phyloP scores from a whole-genome alignment of 2,888 invertebrate species.

The Itoplectis maculator region DNA sequence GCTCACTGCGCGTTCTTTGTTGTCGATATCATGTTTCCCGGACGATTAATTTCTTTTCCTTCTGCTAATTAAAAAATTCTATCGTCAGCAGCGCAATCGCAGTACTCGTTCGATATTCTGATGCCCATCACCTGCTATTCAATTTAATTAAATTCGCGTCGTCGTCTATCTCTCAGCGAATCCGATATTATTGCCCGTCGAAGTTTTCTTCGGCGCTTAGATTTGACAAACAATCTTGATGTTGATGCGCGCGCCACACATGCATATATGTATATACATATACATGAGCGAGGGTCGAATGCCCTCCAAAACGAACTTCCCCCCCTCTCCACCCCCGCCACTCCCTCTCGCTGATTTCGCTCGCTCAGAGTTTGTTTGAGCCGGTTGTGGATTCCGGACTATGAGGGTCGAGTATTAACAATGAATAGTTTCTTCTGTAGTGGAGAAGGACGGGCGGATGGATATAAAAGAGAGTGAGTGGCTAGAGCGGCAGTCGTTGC shows the following conservation, averaged over 20 bases:
- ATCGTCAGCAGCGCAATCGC: background rate
- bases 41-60: too few species aligned
- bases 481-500: conserved; percentile 29
- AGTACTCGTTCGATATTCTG: background rate
- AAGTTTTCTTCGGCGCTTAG: conserved; percentile 10
- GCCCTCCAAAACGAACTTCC: too few species aligned
- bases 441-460: conserved; percentile 33
- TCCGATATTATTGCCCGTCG: background rate
- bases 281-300: conserved; percentile 15
- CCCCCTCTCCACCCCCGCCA: background rate
- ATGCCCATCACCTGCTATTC: background rate
- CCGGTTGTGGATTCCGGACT: conserved; percentile 36
- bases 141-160: background rate
- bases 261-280: too few species aligned
- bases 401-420: conserved; percentile 60
- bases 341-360: conserved; percentile 9
- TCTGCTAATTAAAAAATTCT: background rate
- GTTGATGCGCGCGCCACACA: background rate
- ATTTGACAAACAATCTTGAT: conserved; percentile 13
- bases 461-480: conserved; percentile 56
- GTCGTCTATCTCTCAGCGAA: too few species aligned
- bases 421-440: conserved; percentile 63
- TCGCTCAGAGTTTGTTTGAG: conserved; percentile 44
- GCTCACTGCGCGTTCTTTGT: too few species aligned
- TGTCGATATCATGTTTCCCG: too few species aligned